Evolutionary conservation across 1,140 invertebrate genomes (phyloP).

Genomic region (Branchinecta lindahli): DNA sequence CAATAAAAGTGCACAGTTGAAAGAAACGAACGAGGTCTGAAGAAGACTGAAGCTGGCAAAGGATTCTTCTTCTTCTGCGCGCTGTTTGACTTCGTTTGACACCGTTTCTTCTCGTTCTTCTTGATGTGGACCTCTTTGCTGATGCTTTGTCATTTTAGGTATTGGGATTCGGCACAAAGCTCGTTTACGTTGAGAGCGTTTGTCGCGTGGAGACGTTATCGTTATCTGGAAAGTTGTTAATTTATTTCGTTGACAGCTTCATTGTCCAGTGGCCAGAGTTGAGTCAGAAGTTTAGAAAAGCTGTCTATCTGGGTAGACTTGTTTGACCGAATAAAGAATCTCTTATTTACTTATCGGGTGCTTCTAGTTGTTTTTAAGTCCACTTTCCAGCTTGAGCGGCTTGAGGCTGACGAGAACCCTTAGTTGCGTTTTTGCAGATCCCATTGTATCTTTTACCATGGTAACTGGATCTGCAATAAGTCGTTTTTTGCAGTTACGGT

Average conservation of each 20-base stretch:
- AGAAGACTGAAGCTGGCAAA: too few species aligned
- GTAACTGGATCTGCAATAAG: too few species aligned
- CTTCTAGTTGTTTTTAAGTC: too few species aligned
- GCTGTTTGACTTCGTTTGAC: constrained; percentile 24
- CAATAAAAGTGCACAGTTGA: too few species aligned
- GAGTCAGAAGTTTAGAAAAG: constrained; percentile 38
- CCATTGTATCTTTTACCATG: too few species aligned
- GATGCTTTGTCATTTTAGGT: too few species aligned
- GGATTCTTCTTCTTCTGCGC: constrained; percentile 22
- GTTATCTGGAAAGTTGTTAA: constrained; percentile 68
- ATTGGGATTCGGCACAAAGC: constrained; percentile 35
- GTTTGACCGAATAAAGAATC: constrained; percentile 29
- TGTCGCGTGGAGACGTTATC: constrained; percentile 80
- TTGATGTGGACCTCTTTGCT: constrained; percentile 32
- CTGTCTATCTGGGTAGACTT: constrained; percentile 45
- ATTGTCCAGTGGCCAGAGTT: constrained; percentile 79
- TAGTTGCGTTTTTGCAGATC: too few species aligned
- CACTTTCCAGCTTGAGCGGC: too few species aligned
- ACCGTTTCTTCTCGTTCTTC: constrained; percentile 30
- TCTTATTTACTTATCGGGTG: too few species aligned
- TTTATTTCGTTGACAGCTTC: constrained; percentile 63
- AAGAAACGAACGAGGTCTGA: too few species aligned
- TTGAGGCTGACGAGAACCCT: too few species aligned
- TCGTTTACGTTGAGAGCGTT: constrained; percentile 86
- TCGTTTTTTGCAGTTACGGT: too few species aligned